A percentile compares a stretch with the other conserved stretches of the same genome.
phyloP scores from a whole-genome alignment of 2,888 invertebrate species.

The Athalia cordata region DNA sequence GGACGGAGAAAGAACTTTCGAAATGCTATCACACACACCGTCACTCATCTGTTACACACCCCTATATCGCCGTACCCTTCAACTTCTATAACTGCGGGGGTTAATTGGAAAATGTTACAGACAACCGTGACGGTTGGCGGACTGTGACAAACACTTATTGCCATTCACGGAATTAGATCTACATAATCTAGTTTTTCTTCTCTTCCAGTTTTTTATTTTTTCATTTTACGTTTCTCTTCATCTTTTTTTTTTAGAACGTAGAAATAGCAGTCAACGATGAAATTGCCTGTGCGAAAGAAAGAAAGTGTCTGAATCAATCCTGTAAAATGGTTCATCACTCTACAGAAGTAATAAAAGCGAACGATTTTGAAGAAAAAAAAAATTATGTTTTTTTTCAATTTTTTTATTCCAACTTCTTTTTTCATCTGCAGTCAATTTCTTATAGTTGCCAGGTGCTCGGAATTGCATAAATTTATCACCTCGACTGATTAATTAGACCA shows the following conservation, averaged over 20 bases:
- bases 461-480: constrained; percentile 1
- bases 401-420: too few relatives aligned
- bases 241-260: not conserved
- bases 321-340: constrained; percentile 14
- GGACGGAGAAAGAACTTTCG: constrained; percentile 34
- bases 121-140: constrained; percentile 42
- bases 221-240: not conserved
- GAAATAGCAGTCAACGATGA: constrained; percentile 28
- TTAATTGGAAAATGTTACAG: constrained; percentile 44
- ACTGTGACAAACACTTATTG: constrained; percentile 44
- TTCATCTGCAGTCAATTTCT: not conserved
- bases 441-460: not conserved
- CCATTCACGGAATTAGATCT: constrained; percentile 40
- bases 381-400: too few relatives aligned
- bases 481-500: not conserved
- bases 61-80: constrained; percentile 23
- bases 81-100: constrained; percentile 34
- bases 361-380: not conserved
- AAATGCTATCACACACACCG: constrained; percentile 31
- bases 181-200: not conserved
- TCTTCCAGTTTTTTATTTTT: too few relatives aligned
- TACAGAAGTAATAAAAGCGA: constrained; percentile 1
- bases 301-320: constrained; percentile 41
- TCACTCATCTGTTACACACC: constrained; percentile 27
- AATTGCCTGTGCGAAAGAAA: constrained; percentile 40